Base-by-base conservation (phyloP, 23 tunicate genomes). In the Clavelina lepadiformis region DNA sequence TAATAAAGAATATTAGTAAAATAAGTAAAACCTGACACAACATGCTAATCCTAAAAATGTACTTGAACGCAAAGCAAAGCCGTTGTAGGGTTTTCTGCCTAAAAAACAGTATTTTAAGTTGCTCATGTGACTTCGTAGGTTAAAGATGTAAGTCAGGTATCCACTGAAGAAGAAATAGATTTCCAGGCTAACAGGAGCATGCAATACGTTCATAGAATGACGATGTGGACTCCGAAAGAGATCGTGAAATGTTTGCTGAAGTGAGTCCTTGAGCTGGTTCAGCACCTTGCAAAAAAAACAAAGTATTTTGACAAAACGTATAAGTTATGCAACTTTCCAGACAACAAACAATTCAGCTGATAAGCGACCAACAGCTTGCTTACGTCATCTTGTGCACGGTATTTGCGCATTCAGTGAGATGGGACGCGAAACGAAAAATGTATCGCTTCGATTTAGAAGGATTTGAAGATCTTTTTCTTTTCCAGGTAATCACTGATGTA, bases 341-440 rank as follows among this genome's bases (percentile, higher is more conserved):
- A 38, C 79, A 56, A 66, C 86, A 89, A 46, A 82, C 70, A 53
- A 81, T 89, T 34, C 72, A 71, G 2, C 77, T 89, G 28, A 89
- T 89, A 34, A 47, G 72, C 0, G 89, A 89, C 66, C 58, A 75
- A 36, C 97, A 89, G 69, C 85, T 89, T 46, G 89, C 91, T 24
- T 89, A 75, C 64, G 79, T 75, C 53, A 75, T 89, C 3, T 68
- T 81, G 7, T 76, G 81, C 32, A 77, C 91, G 11, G 97, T 89
- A 28, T 89, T 75, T 51, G 97, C 97, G 18, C 97, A 89, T 33
- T 89, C 97, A 31, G 89, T 89, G 6, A 32, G 33, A 24, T 89
- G 97, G 97, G 83, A 81, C 66, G 78, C 62, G 36, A 58, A 76
- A 18, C 27, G 72, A 35, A 41, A 41, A 41, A 41, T 41, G 49